Percentiles rank a stretch among this genome's conserved stretches.
phyloP scores from a whole-genome alignment of 1,140 invertebrate genomes.

The Papilio helenus region DNA sequence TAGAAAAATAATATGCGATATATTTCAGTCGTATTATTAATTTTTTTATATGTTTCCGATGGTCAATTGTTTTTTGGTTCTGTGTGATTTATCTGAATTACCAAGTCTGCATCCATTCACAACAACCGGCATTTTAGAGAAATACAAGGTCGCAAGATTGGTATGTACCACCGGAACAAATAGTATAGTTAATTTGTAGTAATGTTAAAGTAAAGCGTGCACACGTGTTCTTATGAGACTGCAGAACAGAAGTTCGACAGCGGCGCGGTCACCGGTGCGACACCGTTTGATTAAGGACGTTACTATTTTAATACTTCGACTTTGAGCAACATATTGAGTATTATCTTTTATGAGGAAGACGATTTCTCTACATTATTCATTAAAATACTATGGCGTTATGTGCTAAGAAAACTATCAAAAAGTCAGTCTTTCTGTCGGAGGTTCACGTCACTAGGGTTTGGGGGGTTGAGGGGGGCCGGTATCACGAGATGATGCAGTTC shows the following conservation, averaged over 20 bases:
- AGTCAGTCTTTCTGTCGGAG: slow-evolving; percentile 81
- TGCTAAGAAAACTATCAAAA: slow-evolving; percentile 67
- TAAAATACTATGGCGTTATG: slow-evolving; percentile 76
- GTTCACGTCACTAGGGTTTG: slow-evolving; percentile 66
- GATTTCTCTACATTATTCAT: slow-evolving; percentile 52
- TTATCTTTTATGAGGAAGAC: slow-evolving; percentile 57
- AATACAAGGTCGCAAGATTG: not conserved
- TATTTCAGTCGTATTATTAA: not conserved
- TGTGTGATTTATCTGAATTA: not conserved
- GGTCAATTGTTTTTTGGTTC: not conserved
- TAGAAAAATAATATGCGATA: too few relatives aligned
- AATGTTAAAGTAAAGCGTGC: not conserved
- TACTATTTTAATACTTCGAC: slow-evolving; percentile 8
- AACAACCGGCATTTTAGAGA: not conserved
- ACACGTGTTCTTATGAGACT: not conserved
- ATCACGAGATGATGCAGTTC: slow-evolving; percentile 89
- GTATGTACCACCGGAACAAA: not conserved
- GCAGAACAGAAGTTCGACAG: not conserved
- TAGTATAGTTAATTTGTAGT: not conserved
- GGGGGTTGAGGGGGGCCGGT: slow-evolving; percentile 56
- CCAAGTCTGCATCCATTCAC: not conserved
- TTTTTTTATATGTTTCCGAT: not conserved
- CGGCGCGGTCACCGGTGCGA: not conserved
- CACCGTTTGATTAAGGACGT: not conserved
- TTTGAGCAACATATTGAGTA: slow-evolving; percentile 39